These are phyloP conservation scores for Sphaeridia pumilis DNA, from an alignment of 2,888 invertebrate species.

Conservation along the genomic window DNA sequence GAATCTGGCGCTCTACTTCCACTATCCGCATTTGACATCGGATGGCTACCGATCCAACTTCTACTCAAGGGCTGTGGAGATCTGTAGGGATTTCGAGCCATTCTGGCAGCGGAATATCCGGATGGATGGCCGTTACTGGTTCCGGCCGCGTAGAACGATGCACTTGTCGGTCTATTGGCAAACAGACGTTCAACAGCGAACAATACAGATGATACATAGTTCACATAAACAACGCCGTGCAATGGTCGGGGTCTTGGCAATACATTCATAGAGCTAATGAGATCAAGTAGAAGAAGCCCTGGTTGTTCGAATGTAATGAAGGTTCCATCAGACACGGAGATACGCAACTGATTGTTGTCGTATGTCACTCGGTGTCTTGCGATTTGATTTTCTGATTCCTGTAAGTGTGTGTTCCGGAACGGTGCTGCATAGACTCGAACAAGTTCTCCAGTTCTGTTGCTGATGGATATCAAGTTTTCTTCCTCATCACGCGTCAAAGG, in stretches of 20 bases:
- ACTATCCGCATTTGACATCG: not conserved
- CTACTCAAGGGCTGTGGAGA: not conserved
- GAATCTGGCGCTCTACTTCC: not conserved
- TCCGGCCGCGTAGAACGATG: not conserved
- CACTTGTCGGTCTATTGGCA: conserved; percentile 19
- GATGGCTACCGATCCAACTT: not conserved
- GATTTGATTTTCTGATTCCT: conserved; percentile 8
- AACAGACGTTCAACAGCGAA: conserved; percentile 30
- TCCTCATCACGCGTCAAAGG: conserved; percentile 26
- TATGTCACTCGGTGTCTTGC: conserved; percentile 12
- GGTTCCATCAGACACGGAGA: conserved; percentile 7
- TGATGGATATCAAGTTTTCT: conserved; percentile 20
- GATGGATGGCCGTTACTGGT: not conserved
- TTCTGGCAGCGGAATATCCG: not conserved
- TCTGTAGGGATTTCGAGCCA: not conserved
- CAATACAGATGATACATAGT: conserved; percentile 26
- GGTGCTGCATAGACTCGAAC: conserved; percentile 12
- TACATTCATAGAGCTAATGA: conserved; percentile 21
- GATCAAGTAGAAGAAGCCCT: conserved; percentile 29
- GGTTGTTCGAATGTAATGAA: conserved; percentile 23
- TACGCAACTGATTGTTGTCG: conserved; percentile 9
- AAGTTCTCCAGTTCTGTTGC: conserved; percentile 14
- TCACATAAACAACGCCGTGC: conserved; percentile 28
- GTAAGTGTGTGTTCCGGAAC: conserved; percentile 8
- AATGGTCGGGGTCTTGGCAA: conserved; percentile 23